Evolutionary conservation across 2,113 vertebrate genomes (phyloP).

Genomic region (Elgaria multicarinata): DNA sequence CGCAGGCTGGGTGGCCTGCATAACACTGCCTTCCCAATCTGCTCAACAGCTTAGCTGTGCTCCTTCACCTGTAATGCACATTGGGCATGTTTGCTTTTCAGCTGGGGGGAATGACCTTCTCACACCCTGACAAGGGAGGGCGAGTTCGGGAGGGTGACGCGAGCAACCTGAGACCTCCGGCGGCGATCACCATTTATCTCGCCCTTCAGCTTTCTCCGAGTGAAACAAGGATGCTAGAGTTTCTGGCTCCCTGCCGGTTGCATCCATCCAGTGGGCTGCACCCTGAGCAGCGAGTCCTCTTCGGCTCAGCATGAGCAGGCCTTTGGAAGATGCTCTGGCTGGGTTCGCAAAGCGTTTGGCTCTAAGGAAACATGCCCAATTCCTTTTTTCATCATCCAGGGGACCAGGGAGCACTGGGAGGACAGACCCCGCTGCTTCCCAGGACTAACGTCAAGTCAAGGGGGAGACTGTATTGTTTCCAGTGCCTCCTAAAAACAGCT

Average conservation of each 20-base stretch:
- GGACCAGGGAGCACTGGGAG: too few species aligned
- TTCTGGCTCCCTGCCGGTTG: neutral
- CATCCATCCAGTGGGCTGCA: neutral
- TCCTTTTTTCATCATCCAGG: too few species aligned
- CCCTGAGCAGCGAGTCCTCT: neutral
- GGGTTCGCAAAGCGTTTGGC: neutral
- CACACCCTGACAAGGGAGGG: neutral
- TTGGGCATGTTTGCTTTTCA: constrained; percentile 72
- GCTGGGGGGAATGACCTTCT: constrained; percentile 40
- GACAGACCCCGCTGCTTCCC: too few species aligned
- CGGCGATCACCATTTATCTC: neutral
- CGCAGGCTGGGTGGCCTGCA: constrained; percentile 34
- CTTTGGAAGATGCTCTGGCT: neutral
- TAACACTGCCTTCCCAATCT: constrained; percentile 68
- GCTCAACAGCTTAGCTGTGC: constrained; percentile 72
- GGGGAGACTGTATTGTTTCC: too few species aligned
- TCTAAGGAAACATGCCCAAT: too few species aligned
- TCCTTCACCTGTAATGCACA: constrained; percentile 74
- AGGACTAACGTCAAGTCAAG: too few species aligned
- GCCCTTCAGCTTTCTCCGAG: neutral
- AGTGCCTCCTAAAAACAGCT: too few species aligned
- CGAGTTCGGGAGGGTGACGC: neutral
- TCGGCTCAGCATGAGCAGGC: neutral
- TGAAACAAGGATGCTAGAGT: neutral
- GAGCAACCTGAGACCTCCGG: neutral